A percentile compares a stretch with the other conserved stretches of the same genome.
Conservation (phyloP, 2,888 invertebrate genomes). For the Amblyjoppa fuscipennis region DNA sequence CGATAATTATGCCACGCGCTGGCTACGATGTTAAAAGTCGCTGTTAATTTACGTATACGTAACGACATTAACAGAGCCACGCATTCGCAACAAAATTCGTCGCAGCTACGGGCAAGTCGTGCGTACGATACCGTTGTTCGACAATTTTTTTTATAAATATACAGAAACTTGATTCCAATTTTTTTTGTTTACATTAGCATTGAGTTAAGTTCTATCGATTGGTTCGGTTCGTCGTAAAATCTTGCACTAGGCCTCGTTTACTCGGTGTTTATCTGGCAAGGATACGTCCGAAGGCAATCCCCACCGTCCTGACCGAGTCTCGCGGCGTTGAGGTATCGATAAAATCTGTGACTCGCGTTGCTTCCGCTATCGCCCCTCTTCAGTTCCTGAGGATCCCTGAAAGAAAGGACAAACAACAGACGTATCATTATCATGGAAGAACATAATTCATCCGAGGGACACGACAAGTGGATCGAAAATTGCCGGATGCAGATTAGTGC, state of each 20-base stretch:
- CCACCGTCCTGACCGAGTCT: constrained; percentile 93
- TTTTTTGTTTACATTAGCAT: constrained; percentile 15
- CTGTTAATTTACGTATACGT: constrained; percentile 33
- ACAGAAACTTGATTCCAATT: constrained; percentile 24
- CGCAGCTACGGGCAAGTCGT: constrained; percentile 47
- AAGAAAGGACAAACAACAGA: constrained; percentile 25
- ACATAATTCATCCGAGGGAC: constrained; percentile 28
- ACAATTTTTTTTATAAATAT: constrained; percentile 32
- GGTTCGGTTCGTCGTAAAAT: not conserved
- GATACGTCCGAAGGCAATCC: constrained; percentile 90
- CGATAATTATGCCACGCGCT: constrained; percentile 62
- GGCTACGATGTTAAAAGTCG: constrained; percentile 67
- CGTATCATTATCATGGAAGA: constrained; percentile 43
- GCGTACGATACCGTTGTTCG: constrained; percentile 36
- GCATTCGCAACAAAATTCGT: constrained; percentile 64
- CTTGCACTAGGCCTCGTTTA: constrained; percentile 72
- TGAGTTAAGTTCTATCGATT: constrained; percentile 35
- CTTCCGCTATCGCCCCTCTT: constrained; percentile 89
- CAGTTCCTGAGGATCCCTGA: constrained; percentile 91
- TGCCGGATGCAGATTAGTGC: constrained; percentile 51
- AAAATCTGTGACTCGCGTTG: constrained; percentile 90
- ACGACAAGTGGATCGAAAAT: constrained; percentile 32
- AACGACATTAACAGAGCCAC: constrained; percentile 67
- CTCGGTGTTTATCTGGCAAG: constrained; percentile 91
- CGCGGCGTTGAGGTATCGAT: constrained; percentile 92